Base-by-base conservation (phyloP, 2,888 invertebrate genomes). In the Tenthredo notha region DNA sequence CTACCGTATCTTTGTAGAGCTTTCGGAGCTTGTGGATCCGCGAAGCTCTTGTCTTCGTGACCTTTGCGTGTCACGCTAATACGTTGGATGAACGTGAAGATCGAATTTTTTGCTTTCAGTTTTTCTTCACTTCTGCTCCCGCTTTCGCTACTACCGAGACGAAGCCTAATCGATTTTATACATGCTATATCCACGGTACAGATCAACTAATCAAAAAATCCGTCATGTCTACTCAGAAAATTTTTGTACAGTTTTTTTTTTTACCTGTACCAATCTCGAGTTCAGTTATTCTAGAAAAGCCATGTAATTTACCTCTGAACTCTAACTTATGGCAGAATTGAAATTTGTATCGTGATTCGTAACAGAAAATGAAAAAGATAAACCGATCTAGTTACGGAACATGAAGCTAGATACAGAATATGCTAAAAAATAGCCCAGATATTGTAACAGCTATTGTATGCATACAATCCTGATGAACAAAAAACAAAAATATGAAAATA, bases 41-140 rank as follows among this genome's bases (percentile, higher is more conserved):
- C 54, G n/a, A 18, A 29, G 33, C 21, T 21, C 21, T 12, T 7
- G 29, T 78, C 58, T 80, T 58, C 80, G 80, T 40, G 80, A 61
- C 80, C 40, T 61, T 61, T 61, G 12, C 15, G 21, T 61, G 80
- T 80, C 61, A 80, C 61, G 80, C 58, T 80, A 80, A 80, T 80
- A 40, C 80, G 58, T 15, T 61, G 58, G 61, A 37, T 37, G 80
- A 80, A 80, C 58, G 40, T 15, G 61, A 80, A 80, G 61, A 80
- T 80, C 37, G 40, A 58, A 77, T 77, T 77, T 77, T 12, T 43
- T 74, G 0, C 40, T 72, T 21, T 9, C 1, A n/a, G n/a, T 74
- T 43, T n/a, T 10, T 74, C 12, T 15, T 21, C 12, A 9, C n/a
- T 7, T 43, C 40, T n/a, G 25, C 10, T 40, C 43, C 40, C 18